Evolutionary conservation across 2,797 vertebrate species (phyloP).

Genomic region (Thripadectes ignobilis): DNA sequence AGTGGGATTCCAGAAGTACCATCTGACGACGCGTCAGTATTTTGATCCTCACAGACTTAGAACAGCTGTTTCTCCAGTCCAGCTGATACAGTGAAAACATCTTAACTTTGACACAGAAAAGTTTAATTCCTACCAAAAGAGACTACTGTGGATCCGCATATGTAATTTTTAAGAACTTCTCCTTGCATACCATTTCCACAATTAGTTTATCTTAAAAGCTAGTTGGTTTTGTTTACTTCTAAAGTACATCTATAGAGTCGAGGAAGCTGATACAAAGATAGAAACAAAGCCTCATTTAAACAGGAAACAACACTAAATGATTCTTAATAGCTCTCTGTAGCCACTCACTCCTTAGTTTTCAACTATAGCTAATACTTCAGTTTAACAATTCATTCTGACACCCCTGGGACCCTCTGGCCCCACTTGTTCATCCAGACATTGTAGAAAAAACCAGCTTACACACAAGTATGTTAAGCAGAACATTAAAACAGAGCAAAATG

Average conservation of each 20-base stretch:
- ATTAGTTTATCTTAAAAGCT: neutral
- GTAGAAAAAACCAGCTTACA: neutral
- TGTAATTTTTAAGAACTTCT: neutral
- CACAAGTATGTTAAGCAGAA: neutral
- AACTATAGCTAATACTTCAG: neutral
- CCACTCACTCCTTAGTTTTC: neutral
- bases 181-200: neutral
- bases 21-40: neutral
- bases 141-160: neutral
- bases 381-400: conserved; percentile 13
- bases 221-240: neutral
- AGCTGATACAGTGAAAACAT: conserved; percentile 18
- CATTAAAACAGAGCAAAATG: neutral
- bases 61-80: conserved; percentile 48
- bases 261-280: neutral
- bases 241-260: neutral
- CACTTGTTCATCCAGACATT: neutral
- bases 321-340: neutral
- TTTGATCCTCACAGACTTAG: conserved; percentile 24
- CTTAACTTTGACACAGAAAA: neutral
- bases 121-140: neutral
- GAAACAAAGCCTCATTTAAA: conserved; percentile 1
- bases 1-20: neutral
- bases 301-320: neutral
- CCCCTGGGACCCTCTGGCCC: neutral